Conservation (phyloP, 2,888 invertebrate genomes). For the Diplazon laetatorius region DNA sequence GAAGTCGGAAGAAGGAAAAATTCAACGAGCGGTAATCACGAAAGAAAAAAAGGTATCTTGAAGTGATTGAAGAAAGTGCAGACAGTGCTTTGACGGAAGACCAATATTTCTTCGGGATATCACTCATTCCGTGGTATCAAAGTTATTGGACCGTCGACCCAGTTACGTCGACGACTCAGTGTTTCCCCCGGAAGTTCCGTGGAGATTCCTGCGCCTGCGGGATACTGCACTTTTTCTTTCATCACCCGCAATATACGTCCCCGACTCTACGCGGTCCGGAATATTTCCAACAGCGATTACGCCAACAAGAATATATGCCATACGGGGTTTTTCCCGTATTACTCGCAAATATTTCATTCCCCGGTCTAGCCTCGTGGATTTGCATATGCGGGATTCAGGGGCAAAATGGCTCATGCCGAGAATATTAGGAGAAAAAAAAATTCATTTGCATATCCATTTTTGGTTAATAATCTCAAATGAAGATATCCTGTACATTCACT, state of each 20-base stretch:
- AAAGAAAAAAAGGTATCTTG: slow-evolving; percentile 4
- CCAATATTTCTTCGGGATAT: slow-evolving; percentile 38
- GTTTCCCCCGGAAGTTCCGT: slow-evolving; percentile 30
- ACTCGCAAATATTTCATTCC: not conserved
- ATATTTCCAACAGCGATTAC: slow-evolving; percentile 42
- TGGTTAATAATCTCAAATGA: too few species aligned
- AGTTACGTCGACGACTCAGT: slow-evolving; percentile 27
- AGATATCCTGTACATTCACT: too few species aligned
- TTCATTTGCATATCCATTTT: not conserved
- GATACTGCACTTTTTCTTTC: slow-evolving; percentile 8
- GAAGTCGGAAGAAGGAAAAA: slow-evolving; percentile 31
- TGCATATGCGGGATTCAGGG: not conserved
- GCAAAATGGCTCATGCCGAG: too few species aligned
- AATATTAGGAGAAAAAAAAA: slow-evolving; percentile 6
- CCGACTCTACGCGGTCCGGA: slow-evolving; percentile 60
- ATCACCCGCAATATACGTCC: slow-evolving; percentile 1
- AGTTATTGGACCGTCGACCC: slow-evolving; percentile 68
- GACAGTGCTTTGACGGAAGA: slow-evolving; percentile 8
- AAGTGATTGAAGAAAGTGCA: slow-evolving; percentile 49
- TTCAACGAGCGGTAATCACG: not conserved
- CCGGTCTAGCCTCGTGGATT: not conserved
- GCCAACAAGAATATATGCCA: slow-evolving; percentile 19
- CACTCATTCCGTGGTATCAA: slow-evolving; percentile 65
- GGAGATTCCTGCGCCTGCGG: too few species aligned
- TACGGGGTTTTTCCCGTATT: not conserved